Evolutionary conservation across 2,888 invertebrate species (phyloP).

Genomic region (Hirtodrosophila trivittata): DNA sequence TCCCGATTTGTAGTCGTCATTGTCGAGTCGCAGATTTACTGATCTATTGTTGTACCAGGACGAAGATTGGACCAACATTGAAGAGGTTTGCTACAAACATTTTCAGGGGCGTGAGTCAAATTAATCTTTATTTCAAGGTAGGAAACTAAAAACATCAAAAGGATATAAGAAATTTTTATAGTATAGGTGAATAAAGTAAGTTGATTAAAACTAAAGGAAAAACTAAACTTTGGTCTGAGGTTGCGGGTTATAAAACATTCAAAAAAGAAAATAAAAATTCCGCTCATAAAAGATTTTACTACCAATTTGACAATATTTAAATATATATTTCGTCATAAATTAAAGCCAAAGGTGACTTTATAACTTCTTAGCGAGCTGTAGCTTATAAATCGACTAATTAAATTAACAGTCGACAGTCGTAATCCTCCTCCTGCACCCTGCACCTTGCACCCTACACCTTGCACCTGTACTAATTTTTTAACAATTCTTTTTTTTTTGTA

Average conservation of each 20-base stretch:
- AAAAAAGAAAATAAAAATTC: slow-evolving; percentile 57
- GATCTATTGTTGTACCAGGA: slow-evolving; percentile 60
- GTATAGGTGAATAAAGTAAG: too few relatives aligned
- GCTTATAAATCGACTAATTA: slow-evolving; percentile 71
- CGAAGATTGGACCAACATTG: slow-evolving; percentile 20
- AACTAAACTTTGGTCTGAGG: background rate
- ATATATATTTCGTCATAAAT: slow-evolving; percentile 48
- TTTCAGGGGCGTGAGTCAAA: slow-evolving; percentile 28
- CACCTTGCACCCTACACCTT: background rate
- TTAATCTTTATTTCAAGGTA: background rate
- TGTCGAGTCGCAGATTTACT: slow-evolving; percentile 57
- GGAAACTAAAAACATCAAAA: too few relatives aligned
- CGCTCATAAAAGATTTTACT: slow-evolving; percentile 54
- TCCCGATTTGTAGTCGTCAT: slow-evolving; percentile 78
- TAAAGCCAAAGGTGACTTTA: slow-evolving; percentile 24
- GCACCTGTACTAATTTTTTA: slow-evolving; percentile 15
- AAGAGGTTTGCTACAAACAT: slow-evolving; percentile 46
- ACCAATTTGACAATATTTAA: slow-evolving; percentile 49
- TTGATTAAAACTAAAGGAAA: too few relatives aligned
- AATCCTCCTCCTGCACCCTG: too few relatives aligned
- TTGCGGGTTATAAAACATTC: slow-evolving; percentile 34
- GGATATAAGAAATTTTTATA: too few relatives aligned
- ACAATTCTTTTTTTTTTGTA: background rate
- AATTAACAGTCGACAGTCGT: slow-evolving; percentile 44
- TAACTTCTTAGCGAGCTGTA: slow-evolving; percentile 2